Evolutionary conservation across 2,113 vertebrate genomes (phyloP).

Genomic region (Hirundichthys speculiger): DNA sequence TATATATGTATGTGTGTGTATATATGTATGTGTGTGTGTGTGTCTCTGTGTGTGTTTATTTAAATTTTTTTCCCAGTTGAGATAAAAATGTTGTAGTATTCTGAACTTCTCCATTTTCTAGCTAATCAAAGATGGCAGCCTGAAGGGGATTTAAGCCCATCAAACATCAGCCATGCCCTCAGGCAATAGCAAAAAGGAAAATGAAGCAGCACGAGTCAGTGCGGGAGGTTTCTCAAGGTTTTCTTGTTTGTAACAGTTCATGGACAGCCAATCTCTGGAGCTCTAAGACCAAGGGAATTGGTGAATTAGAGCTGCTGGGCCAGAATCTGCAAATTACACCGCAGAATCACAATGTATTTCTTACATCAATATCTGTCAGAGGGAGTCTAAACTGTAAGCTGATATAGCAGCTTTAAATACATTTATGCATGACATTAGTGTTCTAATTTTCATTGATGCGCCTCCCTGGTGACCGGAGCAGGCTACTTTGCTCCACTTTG

Average conservation of each 20-base stretch:
- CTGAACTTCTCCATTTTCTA: constrained; percentile 16
- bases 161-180: constrained; percentile 42
- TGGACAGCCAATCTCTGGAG: constrained; percentile 5
- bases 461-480: background rate
- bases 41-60: background rate
- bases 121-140: constrained; percentile 50
- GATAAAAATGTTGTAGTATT: constrained; percentile 10
- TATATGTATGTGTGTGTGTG: too few relatives aligned
- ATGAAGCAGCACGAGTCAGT: constrained; percentile 24
- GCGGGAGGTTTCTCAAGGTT: constrained; percentile 34
- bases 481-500: constrained; percentile 15
- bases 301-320: constrained; percentile 12
- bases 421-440: constrained; percentile 12
- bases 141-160: constrained; percentile 15
- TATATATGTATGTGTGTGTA: too few relatives aligned
- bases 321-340: constrained; percentile 12
- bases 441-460: constrained; percentile 20
- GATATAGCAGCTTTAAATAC: constrained; percentile 24
- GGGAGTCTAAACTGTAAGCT: constrained; percentile 10
- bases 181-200: constrained; percentile 44
- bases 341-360: constrained; percentile 17
- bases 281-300: constrained; percentile 10
- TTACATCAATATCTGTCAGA: constrained; percentile 6
- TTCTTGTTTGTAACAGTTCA: constrained; percentile 31
- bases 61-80: constrained; percentile 1